Percentiles rank a stretch among this genome's conserved stretches.
Evolutionary conservation across 2,113 vertebrate genomes (phyloP).

Genomic region (Pimephales promelas): DNA sequence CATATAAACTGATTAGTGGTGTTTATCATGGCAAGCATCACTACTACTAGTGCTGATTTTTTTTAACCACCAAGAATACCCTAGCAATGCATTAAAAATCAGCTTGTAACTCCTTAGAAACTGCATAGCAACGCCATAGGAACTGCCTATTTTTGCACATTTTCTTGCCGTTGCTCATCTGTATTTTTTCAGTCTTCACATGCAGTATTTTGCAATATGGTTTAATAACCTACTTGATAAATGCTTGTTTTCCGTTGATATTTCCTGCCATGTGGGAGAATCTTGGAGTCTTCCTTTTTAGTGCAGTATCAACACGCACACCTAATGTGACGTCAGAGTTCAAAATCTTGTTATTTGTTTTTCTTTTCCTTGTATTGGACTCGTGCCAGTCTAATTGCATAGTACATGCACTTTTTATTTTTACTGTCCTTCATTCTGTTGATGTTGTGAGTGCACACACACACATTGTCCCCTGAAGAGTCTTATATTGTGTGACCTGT

Average conservation of each 20-base stretch:
- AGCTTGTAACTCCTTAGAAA: background rate
- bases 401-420: conserved; percentile 28
- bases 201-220: conserved; percentile 1
- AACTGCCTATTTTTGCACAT: background rate
- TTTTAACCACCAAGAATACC: background rate
- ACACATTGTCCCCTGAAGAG: background rate
- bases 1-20: conserved; percentile 12
- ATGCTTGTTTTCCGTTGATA: background rate
- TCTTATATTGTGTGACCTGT: background rate
- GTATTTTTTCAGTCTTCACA: background rate
- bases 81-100: background rate
- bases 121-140: background rate
- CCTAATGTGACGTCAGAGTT: conserved; percentile 18
- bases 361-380: conserved; percentile 2
- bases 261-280: conserved; percentile 4
- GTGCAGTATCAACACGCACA: conserved; percentile 33
- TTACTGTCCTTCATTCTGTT: conserved; percentile 39
- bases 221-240: background rate
- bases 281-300: background rate
- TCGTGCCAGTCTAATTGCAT: conserved; percentile 33
- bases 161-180: background rate
- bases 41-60: background rate
- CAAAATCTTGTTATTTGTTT: conserved; percentile 5
- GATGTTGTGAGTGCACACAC: background rate
- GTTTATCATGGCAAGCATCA: background rate